Conservation (phyloP, 2,113 vertebrate genomes). For the Cebus imitator region DNA sequence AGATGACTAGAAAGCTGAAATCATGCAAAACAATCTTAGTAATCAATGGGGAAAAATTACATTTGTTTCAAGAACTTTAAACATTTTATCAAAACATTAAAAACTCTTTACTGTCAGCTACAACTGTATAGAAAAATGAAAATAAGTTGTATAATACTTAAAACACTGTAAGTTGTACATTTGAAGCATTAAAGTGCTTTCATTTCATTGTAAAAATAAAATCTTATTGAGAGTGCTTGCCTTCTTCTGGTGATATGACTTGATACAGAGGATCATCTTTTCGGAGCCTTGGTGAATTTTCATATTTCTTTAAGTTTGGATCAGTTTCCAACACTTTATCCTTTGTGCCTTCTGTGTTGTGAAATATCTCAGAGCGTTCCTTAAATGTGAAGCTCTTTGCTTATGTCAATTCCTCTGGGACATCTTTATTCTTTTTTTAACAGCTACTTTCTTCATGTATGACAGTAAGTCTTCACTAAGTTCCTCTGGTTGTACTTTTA, state of each 20-base stretch:
- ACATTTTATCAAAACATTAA: background rate
- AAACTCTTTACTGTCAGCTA: background rate
- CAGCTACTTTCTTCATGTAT: background rate
- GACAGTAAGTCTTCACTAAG: background rate
- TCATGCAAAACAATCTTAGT: background rate
- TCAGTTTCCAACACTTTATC: background rate
- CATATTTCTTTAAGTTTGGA: background rate
- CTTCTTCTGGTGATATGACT: background rate
- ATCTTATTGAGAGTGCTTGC: background rate
- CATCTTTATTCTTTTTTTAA: background rate
- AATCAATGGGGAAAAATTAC: background rate
- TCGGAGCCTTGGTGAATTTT: background rate
- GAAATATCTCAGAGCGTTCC: background rate
- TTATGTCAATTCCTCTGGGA: background rate
- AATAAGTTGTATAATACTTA: background rate
- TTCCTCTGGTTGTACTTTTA: background rate
- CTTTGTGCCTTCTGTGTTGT: background rate
- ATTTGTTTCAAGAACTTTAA: background rate
- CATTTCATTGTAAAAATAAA: background rate
- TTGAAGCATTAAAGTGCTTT: background rate
- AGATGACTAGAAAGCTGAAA: background rate
- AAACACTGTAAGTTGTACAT: background rate
- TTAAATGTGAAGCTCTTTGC: background rate
- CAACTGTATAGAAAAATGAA: background rate
- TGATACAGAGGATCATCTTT: background rate